Percentiles rank a stretch among this genome's conserved stretches.
These are phyloP conservation scores for Chrosomus eos DNA, from an alignment of 2,797 vertebrate species.

Conservation along the genomic window DNA sequence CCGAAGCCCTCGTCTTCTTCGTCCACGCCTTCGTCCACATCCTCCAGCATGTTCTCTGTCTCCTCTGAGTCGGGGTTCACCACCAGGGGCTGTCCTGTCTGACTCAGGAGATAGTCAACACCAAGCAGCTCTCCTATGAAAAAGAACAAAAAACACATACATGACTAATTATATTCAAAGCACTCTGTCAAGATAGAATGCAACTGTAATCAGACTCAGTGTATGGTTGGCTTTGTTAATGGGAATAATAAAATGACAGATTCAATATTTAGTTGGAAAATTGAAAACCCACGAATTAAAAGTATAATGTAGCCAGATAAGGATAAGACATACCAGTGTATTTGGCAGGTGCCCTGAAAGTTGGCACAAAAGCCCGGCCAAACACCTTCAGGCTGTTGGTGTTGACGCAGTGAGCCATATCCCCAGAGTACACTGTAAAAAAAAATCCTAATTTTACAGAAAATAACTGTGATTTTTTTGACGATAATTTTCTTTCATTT, in stretches of 20 bases:
- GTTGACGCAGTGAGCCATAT: no score
- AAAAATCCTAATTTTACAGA: no score
- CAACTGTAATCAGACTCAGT: not conserved
- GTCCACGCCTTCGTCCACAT: conserved; percentile 25
- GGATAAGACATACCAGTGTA: conserved; percentile 46
- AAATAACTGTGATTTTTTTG: no score
- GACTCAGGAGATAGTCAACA: conserved; percentile 41
- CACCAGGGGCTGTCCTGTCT: conserved; percentile 32
- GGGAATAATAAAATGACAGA: conserved; percentile 37
- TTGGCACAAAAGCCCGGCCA: conserved; percentile 19
- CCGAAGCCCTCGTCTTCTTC: conserved; percentile 28
- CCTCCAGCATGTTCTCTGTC: conserved; percentile 41
- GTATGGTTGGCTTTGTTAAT: no score
- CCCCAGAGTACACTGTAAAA: no score
- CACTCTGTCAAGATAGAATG: not conserved
- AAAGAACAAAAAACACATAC: not conserved
- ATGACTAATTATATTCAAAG: not conserved
- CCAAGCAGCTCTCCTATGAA: conserved; percentile 43
- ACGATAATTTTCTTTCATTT: no score
- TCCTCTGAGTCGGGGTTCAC: conserved; percentile 31
- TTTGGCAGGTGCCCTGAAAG: conserved; percentile 45
- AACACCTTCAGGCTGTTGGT: no score
- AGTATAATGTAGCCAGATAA: not conserved
- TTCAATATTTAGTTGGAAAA: no score
- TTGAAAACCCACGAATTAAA: no score